These are phyloP conservation scores for Sus cebifrons DNA, from an alignment of 2,797 vertebrate genomes.

Conservation along the genomic window DNA sequence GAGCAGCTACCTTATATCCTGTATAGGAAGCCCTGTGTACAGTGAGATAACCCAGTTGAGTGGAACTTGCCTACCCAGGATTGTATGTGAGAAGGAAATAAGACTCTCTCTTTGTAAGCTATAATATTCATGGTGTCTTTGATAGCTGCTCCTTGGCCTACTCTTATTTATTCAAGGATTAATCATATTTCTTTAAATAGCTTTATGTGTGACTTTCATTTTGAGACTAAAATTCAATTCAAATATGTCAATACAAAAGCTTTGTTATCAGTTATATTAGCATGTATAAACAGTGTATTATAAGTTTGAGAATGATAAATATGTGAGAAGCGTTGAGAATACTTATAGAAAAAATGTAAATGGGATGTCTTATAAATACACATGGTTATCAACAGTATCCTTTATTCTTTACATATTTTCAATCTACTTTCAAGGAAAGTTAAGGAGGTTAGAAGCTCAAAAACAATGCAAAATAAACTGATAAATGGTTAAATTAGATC, in stretches of 20 bases:
- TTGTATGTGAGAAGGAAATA: background rate
- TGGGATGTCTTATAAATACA: background rate
- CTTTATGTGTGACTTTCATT: background rate
- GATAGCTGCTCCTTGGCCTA: background rate
- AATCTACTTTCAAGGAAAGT: background rate
- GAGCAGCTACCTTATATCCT: background rate
- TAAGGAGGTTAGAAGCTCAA: background rate
- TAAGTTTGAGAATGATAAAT: slow-evolving; percentile 15
- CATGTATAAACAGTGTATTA: background rate
- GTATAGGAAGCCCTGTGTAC: background rate
- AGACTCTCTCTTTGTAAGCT: background rate
- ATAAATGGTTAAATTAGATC: background rate
- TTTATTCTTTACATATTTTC: background rate
- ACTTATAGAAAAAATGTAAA: slow-evolving; percentile 23
- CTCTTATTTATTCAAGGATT: background rate
- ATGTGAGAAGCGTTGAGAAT: background rate
- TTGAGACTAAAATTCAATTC: slow-evolving; percentile 34
- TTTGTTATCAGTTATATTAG: background rate
- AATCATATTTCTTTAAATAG: slow-evolving; percentile 38
- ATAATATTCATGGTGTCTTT: background rate
- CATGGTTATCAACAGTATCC: background rate
- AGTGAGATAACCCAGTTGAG: background rate
- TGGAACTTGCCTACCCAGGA: background rate
- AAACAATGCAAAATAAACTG: background rate
- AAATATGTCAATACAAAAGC: background rate